These are phyloP conservation scores for Brassicogethes aeneus DNA, from an alignment of 2,888 invertebrate species.

Conservation along the genomic window DNA sequence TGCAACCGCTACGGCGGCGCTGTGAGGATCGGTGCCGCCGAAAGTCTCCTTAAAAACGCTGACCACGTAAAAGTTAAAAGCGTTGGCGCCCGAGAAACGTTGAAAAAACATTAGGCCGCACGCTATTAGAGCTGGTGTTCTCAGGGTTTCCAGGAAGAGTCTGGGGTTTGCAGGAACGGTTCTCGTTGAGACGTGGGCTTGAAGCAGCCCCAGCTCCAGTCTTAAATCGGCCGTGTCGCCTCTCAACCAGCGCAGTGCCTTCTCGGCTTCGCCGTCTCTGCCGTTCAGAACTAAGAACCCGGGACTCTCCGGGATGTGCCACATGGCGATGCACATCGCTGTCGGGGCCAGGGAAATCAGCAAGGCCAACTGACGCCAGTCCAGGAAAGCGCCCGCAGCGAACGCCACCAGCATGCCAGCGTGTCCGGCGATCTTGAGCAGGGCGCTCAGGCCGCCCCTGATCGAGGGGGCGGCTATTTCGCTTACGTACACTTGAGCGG, in stretches of 20 bases:
- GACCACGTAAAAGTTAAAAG: conserved; percentile 79
- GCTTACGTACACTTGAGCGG: conserved; percentile 68
- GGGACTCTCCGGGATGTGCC: conserved; percentile 83
- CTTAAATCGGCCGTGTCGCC: conserved; percentile 67
- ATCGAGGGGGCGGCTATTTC: conserved; percentile 84
- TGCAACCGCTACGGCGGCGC: conserved; percentile 77
- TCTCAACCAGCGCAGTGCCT: conserved; percentile 72
- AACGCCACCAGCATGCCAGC: conserved; percentile 78
- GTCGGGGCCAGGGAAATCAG: conserved; percentile 71
- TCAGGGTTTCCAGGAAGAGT: conserved; percentile 38
- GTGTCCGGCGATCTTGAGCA: conserved; percentile 78
- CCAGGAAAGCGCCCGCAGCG: conserved; percentile 70
- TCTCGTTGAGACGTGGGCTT: conserved; percentile 54
- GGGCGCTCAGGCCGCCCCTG: conserved; percentile 77
- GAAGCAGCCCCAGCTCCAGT: conserved; percentile 61
- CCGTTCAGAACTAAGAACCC: conserved; percentile 72
- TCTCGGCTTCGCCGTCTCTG: conserved; percentile 63
- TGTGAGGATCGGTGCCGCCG: conserved; percentile 71
- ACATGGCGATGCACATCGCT: conserved; percentile 64
- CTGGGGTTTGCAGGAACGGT: conserved; percentile 26
- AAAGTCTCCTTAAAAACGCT: conserved; percentile 80
- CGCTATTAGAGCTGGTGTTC: conserved; percentile 70
- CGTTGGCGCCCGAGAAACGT: conserved; percentile 74
- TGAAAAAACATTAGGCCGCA: conserved; percentile 87
- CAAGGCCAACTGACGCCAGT: conserved; percentile 78